Conservation (phyloP, 2,113 vertebrate genomes). For the Strix uralensis region DNA sequence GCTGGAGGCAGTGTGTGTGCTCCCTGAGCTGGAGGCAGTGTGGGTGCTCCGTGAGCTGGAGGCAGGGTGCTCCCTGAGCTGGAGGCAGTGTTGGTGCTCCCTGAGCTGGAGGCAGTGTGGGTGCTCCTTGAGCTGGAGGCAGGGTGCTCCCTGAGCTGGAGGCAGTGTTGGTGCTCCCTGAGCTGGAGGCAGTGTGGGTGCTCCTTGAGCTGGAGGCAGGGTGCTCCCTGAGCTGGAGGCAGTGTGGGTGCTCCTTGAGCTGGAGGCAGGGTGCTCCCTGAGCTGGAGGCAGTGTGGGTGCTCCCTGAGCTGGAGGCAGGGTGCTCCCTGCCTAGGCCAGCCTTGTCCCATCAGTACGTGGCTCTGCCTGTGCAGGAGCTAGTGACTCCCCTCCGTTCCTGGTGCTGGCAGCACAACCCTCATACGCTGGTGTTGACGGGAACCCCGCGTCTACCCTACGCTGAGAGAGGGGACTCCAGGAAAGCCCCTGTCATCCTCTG, state of each 20-base stretch:
- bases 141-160: no score
- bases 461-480: neutral
- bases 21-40: no score
- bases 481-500: neutral
- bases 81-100: neutral
- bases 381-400: neutral
- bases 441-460: neutral
- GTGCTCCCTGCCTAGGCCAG: neutral
- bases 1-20: neutral
- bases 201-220: no score
- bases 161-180: no score
- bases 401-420: neutral
- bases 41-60: no score
- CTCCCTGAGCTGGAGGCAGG: no score
- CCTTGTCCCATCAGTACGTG: accelerated
- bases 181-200: no score
- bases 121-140: no score
- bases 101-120: neutral
- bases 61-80: no score
- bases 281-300: no score
- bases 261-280: no score
- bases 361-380: neutral
- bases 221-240: neutral
- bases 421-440: neutral
- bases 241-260: no score